Evolutionary conservation across 2,888 invertebrate genomes (phyloP).

Genomic region (Caenorhabditis sinica): DNA sequence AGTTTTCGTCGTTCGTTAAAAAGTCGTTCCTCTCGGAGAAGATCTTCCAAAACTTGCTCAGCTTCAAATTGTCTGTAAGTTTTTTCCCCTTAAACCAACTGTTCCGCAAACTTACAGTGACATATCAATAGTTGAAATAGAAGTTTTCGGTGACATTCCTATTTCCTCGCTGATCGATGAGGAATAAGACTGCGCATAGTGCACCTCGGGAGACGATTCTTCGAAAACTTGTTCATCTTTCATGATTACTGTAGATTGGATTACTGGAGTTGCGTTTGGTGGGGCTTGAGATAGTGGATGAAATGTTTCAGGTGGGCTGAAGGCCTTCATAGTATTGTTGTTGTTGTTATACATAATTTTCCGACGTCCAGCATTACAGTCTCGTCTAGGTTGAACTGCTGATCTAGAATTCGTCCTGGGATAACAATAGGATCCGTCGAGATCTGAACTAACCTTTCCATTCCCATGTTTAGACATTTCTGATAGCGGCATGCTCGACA

Average conservation of each 20-base stretch:
- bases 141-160: constrained; percentile 56
- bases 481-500: constrained; percentile 75
- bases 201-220: constrained; percentile 45
- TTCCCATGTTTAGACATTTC: constrained; percentile 73
- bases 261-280: constrained; percentile 11
- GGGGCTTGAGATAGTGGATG: background rate
- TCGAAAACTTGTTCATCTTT: constrained; percentile 20
- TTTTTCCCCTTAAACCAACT: background rate
- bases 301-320: background rate
- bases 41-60: constrained; percentile 67
- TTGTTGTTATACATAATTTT: constrained; percentile 69
- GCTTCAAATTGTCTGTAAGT: constrained; percentile 59
- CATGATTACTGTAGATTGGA: background rate
- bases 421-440: background rate
- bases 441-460: constrained; percentile 64
- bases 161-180: constrained; percentile 67
- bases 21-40: constrained; percentile 69
- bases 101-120: constrained; percentile 1
- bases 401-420: constrained; percentile 49
- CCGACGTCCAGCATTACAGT: constrained; percentile 73
- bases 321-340: background rate
- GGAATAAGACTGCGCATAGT: constrained; percentile 69
- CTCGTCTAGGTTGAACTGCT: constrained; percentile 75
- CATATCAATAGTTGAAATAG: constrained; percentile 9
- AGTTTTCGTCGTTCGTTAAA: constrained; percentile 73